A percentile compares a stretch with the other conserved stretches of the same genome.
Conservation (phyloP, 2,113 vertebrate genomes). For the Macquaria australasica region DNA sequence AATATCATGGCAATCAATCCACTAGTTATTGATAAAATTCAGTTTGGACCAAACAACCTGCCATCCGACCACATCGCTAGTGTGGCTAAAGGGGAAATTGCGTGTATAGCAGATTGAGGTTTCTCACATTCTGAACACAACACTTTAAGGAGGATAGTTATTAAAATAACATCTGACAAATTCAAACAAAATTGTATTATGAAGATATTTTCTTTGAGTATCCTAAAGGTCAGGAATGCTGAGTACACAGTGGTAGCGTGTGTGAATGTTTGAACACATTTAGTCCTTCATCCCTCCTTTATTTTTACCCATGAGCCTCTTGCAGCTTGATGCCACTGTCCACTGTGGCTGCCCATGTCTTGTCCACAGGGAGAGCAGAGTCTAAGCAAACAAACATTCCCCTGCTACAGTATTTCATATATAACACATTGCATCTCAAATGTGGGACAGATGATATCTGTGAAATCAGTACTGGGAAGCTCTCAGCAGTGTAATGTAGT, state of each 20-base stretch:
- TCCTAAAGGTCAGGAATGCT: slow-evolving; percentile 22
- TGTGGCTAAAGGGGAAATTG: neutral
- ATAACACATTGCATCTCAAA: slow-evolving; percentile 50
- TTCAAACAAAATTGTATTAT: neutral
- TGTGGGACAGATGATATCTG: slow-evolving; percentile 75
- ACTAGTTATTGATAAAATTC: neutral
- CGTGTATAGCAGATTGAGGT: no score
- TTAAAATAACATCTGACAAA: neutral
- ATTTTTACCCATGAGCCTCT: slow-evolving; percentile 37
- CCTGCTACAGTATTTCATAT: slow-evolving; percentile 9
- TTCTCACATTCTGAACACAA: neutral
- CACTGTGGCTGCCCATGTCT: slow-evolving; percentile 23
- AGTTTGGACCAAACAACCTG: neutral
- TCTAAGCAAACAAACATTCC: slow-evolving; percentile 67
- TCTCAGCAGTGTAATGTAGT: slow-evolving; percentile 41
- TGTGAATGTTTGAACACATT: slow-evolving; percentile 24
- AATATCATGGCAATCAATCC: neutral
- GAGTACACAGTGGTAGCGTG: slow-evolving; percentile 4
- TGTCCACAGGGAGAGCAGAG: slow-evolving; percentile 68
- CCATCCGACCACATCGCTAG: no score
- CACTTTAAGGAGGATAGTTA: neutral
- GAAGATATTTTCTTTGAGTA: slow-evolving; percentile 7
- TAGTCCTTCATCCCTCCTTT: slow-evolving; percentile 11
- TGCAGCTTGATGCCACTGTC: slow-evolving; percentile 34
- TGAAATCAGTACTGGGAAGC: slow-evolving; percentile 63